phyloP scores from a whole-genome alignment of 2,113 vertebrate genomes.

The Hemibates koningsi region DNA sequence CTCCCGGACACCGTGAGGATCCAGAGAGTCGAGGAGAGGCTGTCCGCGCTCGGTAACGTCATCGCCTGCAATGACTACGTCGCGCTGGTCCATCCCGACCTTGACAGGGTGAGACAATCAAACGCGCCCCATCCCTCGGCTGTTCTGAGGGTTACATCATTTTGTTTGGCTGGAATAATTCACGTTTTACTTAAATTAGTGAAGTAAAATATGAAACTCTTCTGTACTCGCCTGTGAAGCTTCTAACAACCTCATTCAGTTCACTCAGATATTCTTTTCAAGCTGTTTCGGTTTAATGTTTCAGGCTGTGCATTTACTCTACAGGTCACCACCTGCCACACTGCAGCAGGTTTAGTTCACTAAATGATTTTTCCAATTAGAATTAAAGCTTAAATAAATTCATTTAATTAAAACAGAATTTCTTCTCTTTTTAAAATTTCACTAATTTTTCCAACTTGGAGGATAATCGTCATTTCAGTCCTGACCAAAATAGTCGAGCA shows the following conservation, averaged over 20 bases:
- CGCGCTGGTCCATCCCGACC: slow-evolving; percentile 91
- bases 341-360: not conserved
- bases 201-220: not conserved
- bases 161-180: not conserved
- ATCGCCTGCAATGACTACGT: slow-evolving; percentile 95
- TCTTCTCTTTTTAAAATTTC: not conserved
- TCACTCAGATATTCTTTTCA: not conserved
- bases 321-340: not conserved
- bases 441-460: not conserved
- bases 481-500: fast-evolving
- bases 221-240: not conserved
- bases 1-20: slow-evolving; percentile 84
- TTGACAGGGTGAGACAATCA: slow-evolving; percentile 81
- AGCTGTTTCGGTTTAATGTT: not conserved
- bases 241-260: not conserved
- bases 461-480: not conserved
- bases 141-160: not conserved
- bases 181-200: not conserved
- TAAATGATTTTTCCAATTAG: not conserved
- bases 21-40: slow-evolving; percentile 88
- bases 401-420: not conserved
- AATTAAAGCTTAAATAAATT: not conserved
- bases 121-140: not conserved
- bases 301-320: not conserved
- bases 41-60: slow-evolving; percentile 93